Conservation (phyloP, 2,797 vertebrate species). For the Naso thynnoides region DNA sequence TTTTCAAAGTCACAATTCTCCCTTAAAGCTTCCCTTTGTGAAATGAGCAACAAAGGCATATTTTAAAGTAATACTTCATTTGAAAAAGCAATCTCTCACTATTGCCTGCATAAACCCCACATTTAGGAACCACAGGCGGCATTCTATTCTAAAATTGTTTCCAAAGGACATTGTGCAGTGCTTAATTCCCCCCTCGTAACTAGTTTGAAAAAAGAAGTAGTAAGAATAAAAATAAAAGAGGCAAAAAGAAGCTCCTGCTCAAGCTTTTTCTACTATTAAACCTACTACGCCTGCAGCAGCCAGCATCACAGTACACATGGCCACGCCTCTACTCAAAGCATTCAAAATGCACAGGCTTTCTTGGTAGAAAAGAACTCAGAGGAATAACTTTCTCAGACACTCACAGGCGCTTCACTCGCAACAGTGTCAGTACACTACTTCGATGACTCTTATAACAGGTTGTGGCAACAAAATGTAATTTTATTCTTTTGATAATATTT, state of each 20-base stretch:
- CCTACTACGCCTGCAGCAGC: neutral
- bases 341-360: neutral
- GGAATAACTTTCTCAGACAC: conserved; percentile 8
- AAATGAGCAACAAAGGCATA: conserved; percentile 41
- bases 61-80: conserved; percentile 21
- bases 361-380: conserved; percentile 16
- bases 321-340: conserved; percentile 11
- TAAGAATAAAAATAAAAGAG: neutral
- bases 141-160: conserved; percentile 34
- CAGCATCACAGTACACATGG: conserved; percentile 2
- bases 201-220: conserved; percentile 8
- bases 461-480: conserved; percentile 12
- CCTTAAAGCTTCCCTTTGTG: conserved; percentile 27
- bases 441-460: conserved; percentile 23
- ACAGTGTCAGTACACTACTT: neutral
- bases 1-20: conserved; percentile 45
- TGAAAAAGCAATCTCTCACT: conserved; percentile 29
- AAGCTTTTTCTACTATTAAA: conserved; percentile 12
- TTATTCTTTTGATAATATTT: conserved; percentile 20
- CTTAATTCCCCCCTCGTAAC: conserved; percentile 19
- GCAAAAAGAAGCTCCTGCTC: conserved; percentile 13
- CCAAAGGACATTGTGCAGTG: conserved; percentile 20
- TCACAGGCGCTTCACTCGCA: conserved; percentile 16
- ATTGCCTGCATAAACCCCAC: conserved; percentile 12
- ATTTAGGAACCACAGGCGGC: conserved; percentile 28